phyloP scores from a whole-genome alignment of 2,113 vertebrate species.

The Monopterus albus region DNA sequence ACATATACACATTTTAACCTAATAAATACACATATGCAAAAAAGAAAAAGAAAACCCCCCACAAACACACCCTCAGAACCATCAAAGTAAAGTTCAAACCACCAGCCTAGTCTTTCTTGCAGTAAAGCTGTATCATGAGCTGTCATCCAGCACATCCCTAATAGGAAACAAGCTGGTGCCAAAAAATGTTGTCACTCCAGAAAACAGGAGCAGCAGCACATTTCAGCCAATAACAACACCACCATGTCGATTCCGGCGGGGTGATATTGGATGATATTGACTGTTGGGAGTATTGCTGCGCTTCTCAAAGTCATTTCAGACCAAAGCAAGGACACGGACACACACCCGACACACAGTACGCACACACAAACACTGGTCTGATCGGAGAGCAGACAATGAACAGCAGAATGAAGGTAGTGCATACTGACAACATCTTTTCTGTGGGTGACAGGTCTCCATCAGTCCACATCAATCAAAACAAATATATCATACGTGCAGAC shows the following conservation, averaged over 20 bases:
- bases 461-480: constrained; percentile 67
- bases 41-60: no score
- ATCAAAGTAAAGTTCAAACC: constrained; percentile 33
- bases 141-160: constrained; percentile 38
- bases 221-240: constrained; percentile 75
- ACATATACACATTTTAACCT: constrained; percentile 27
- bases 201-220: constrained; percentile 59
- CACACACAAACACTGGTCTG: constrained; percentile 27
- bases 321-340: constrained; percentile 71
- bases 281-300: constrained; percentile 67
- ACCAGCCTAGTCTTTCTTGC: constrained; percentile 34
- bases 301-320: constrained; percentile 79
- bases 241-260: constrained; percentile 67
- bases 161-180: constrained; percentile 53
- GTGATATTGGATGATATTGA: constrained; percentile 77
- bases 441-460: constrained; percentile 72
- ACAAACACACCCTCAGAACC: constrained; percentile 4
- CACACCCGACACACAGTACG: constrained; percentile 38
- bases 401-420: constrained; percentile 41
- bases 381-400: constrained; percentile 61
- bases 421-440: constrained; percentile 64
- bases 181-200: constrained; percentile 38
- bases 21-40: not conserved
- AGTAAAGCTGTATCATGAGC: constrained; percentile 56
- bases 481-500: constrained; percentile 43